Evolutionary conservation across 2,888 invertebrate species (phyloP).

Genomic region (Cyaniris semiargus): DNA sequence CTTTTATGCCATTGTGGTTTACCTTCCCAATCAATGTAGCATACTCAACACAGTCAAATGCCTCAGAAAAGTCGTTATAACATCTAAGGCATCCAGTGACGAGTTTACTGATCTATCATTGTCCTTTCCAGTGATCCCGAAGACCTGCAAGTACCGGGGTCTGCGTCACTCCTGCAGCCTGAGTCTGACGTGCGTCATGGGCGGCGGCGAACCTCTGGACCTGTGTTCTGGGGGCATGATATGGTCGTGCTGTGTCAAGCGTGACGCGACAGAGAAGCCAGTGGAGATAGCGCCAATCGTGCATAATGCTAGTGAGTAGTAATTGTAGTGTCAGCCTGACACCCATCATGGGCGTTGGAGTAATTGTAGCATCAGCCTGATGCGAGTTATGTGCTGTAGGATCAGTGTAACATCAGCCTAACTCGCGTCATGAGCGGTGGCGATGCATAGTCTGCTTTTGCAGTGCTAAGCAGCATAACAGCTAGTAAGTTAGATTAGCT

Average conservation of each 20-base stretch:
- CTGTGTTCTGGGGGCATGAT: constrained; percentile 96
- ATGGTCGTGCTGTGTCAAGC: constrained; percentile 95
- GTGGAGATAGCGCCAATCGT: constrained; percentile 83
- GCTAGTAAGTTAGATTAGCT: background rate
- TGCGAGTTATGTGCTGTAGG: background rate
- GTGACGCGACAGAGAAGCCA: constrained; percentile 81
- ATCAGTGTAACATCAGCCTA: background rate
- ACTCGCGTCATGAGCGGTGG: background rate
- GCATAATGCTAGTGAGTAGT: constrained; percentile 92
- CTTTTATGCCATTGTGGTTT: background rate
- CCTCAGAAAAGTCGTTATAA: background rate
- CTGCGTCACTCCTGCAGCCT: constrained; percentile 93
- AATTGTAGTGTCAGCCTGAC: background rate
- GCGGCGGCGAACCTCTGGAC: constrained; percentile 93
- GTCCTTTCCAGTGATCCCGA: constrained; percentile 87
- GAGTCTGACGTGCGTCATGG: constrained; percentile 93
- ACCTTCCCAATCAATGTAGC: background rate
- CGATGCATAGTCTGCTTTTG: no score
- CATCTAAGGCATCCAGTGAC: background rate
- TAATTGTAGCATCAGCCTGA: background rate
- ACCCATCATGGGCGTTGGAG: no score
- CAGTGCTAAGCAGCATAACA: background rate
- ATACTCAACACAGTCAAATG: no score
- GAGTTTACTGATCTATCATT: background rate
- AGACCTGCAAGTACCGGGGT: constrained; percentile 92